phyloP scores from a whole-genome alignment of 37 sponge, comb jelly and placozoan species.

The Diacarnus erythraeanus region DNA sequence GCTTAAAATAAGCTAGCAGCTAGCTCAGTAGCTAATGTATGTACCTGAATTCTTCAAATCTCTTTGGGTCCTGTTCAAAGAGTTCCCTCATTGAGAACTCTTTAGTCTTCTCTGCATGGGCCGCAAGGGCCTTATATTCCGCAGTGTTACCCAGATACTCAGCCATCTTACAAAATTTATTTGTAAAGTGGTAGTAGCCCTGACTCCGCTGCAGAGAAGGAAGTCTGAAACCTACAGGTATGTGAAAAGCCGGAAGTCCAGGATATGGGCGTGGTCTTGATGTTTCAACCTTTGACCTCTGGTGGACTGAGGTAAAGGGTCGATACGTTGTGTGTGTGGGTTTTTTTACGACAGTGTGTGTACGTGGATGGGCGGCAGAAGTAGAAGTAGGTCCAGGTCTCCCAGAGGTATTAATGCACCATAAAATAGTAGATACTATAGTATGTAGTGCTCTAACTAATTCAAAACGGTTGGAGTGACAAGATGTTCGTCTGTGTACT shows the following conservation, averaged over 20 bases:
- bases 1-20: background rate
- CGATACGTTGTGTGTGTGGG: background rate
- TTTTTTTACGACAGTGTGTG: too few relatives aligned
- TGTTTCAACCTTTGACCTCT: background rate
- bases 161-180: background rate
- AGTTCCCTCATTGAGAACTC: constrained; percentile 75
- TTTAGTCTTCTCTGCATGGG: constrained; percentile 56
- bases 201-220: too few relatives aligned
- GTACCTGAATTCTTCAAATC: constrained; percentile 89
- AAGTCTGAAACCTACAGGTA: background rate
- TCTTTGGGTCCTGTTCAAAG: constrained; percentile 77
- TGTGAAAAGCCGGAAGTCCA: background rate
- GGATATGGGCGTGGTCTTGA: background rate
- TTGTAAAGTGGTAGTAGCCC: background rate
- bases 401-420: constrained; percentile 35
- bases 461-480: too few relatives aligned
- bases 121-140: constrained; percentile 70
- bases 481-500: too few relatives aligned
- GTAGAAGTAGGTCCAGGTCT: constrained; percentile 50
- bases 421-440: too few relatives aligned
- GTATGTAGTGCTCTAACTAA: too few relatives aligned
- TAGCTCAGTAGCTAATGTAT: background rate
- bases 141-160: background rate
- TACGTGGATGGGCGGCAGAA: background rate
- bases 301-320: background rate